Evolutionary conservation across 30 jellyfish, hydroid and myxozoan genomes (phyloP).

Genomic region (Pelagia noctiluca): DNA sequence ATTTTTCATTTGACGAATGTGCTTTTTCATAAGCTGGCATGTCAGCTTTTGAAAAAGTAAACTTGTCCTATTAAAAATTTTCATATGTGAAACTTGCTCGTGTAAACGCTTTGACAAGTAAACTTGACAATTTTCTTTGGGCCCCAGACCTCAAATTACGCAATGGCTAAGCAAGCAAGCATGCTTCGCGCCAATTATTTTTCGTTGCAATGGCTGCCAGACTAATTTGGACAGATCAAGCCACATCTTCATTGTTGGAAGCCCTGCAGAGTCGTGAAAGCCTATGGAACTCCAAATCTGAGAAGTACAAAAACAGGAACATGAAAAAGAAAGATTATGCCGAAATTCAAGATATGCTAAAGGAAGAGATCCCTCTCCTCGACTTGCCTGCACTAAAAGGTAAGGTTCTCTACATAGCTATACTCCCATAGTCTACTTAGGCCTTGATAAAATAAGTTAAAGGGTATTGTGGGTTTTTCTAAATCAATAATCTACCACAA

Average conservation of each 20-base stretch:
- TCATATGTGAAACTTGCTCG: conserved; percentile 9
- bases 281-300: conserved; percentile 42
- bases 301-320: conserved; percentile 29
- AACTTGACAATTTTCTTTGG: conserved; percentile 26
- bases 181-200: conserved; percentile 19
- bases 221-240: conserved; percentile 21
- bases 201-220: conserved; percentile 28
- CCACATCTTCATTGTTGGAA: conserved; percentile 18
- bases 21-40: too few species aligned
- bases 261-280: conserved; percentile 35
- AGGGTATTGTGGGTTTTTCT: conserved; percentile 47
- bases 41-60: conserved; percentile 19
- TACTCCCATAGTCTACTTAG: conserved; percentile 37
- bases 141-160: conserved; percentile 29
- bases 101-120: too few species aligned
- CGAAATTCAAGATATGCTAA: conserved; percentile 5
- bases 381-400: conserved; percentile 43
- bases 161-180: conserved; percentile 4
- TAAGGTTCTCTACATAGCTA: conserved; percentile 3
- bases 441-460: conserved; percentile 25
- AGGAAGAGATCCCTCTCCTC: conserved; percentile 36
- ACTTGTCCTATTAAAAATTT: conserved; percentile 3
- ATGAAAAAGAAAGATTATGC: conserved; percentile 19
- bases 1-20: too few species aligned
- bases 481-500: conserved; percentile 31